phyloP scores from a whole-genome alignment of 2,888 invertebrate genomes.

The Mesorhabditis sp. region DNA sequence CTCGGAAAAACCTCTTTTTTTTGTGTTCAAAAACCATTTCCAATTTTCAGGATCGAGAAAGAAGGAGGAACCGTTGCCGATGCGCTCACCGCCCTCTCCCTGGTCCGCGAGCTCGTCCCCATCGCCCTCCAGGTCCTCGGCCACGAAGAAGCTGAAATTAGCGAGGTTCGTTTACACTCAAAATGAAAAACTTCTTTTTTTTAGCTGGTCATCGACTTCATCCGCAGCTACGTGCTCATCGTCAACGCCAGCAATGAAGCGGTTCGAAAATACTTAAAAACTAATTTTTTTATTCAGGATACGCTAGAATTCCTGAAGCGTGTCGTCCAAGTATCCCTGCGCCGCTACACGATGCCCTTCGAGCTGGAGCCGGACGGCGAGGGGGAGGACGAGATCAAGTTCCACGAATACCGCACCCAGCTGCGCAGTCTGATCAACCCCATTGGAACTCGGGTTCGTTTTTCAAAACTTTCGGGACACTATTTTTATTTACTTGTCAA shows the following conservation, averaged over 20 bases:
- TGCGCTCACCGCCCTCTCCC: constrained; percentile 11
- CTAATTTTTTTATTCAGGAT: background rate
- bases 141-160: constrained; percentile 28
- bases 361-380: constrained; percentile 37
- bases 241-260: constrained; percentile 8
- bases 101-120: constrained; percentile 21
- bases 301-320: constrained; percentile 15
- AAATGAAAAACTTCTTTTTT: background rate
- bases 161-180: constrained; percentile 10
- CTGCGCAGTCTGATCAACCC: constrained; percentile 28
- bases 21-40: no score
- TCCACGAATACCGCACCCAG: constrained; percentile 36
- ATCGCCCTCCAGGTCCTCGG: constrained; percentile 25
- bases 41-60: background rate
- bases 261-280: background rate
- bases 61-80: background rate
- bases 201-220: constrained; percentile 23
- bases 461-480: background rate
- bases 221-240: constrained; percentile 21
- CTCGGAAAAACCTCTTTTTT: no score
- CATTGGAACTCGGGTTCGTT: constrained; percentile 29
- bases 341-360: constrained; percentile 27
- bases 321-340: constrained; percentile 22
- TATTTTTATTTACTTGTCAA: background rate
- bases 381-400: constrained; percentile 42